A percentile compares a stretch with the other conserved stretches of the same genome.
phyloP scores from a whole-genome alignment of 2,113 vertebrate species.

The Oceanites oceanicus region DNA sequence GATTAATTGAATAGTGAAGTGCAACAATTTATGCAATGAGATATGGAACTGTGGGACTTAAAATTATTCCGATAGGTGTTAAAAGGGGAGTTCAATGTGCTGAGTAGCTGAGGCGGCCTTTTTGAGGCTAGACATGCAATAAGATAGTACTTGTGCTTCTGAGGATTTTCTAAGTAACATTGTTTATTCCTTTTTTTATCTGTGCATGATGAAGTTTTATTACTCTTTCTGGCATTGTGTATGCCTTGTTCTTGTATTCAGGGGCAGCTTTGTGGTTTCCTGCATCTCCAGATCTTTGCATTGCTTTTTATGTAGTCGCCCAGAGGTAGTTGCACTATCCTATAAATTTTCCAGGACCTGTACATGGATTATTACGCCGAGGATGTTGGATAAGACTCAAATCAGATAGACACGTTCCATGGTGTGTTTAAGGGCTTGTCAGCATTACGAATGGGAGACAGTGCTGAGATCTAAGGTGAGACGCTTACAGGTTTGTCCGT shows the following conservation, averaged over 20 bases:
- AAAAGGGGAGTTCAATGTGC: neutral
- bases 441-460: rapidly evolving
- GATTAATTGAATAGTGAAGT: neutral
- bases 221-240: neutral
- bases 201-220: neutral
- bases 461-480: neutral
- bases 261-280: neutral
- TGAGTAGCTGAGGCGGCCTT: neutral
- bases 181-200: neutral
- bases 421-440: neutral
- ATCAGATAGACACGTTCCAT: rapidly evolving
- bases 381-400: neutral
- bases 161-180: neutral
- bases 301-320: neutral
- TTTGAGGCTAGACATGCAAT: neutral
- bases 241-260: neutral
- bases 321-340: neutral
- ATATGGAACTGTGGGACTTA: neutral
- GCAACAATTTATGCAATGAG: neutral
- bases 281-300: neutral
- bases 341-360: neutral
- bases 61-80: neutral
- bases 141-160: neutral
- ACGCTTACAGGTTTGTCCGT: neutral
- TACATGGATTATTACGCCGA: rapidly evolving